Evolutionary conservation across 2,888 invertebrate genomes (phyloP), one percentile per base, ranked within the genome.

Genomic region (Pandemis heparana): DNA sequence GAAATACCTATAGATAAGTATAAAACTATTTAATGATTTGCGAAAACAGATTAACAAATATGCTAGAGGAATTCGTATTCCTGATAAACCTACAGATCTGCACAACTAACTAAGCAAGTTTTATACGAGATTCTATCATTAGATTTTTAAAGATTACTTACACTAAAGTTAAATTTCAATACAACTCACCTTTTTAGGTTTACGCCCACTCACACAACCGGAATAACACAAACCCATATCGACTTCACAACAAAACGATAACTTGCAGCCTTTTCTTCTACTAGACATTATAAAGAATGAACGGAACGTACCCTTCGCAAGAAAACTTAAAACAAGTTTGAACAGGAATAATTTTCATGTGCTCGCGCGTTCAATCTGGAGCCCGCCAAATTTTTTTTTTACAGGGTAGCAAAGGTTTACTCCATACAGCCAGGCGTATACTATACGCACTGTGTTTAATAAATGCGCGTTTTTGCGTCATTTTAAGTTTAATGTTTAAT

Each of bases 221-320:
- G 91, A 88, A 79, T 87, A 88, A 85, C 91, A 91, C 78, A 80
- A 80, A 73, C 92, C 92, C 92, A 92, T 92, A 68, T 84, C 81
- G 38, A 85, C 76, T 79, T 81, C 81, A 70, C 78, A 82, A 77
- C 79, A 79, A 70, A 81, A 79, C 73, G 74, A 82, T 76, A 82
- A 80, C 69, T 75, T 77, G 69, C 76, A 77, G 63, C 80, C 69
- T 77, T 80, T 83, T 71, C 78, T 78, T 69, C 18, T 77, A 41
- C 70, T 77, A 68, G 79, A 86, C 90, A 90, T 89, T 83, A 84
- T 80, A 78, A 68, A 75, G 79, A 80, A 78, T 77, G 78, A 65
- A 70, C 70, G 53, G 78, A 65, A 69, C 71, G 51, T 61, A 59
- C 61, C 38, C 16, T 53, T 14, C 7, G 16, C 5, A 48, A 48